phyloP scores from a whole-genome alignment of 1,140 invertebrate genomes.

The Dryas iulia region DNA sequence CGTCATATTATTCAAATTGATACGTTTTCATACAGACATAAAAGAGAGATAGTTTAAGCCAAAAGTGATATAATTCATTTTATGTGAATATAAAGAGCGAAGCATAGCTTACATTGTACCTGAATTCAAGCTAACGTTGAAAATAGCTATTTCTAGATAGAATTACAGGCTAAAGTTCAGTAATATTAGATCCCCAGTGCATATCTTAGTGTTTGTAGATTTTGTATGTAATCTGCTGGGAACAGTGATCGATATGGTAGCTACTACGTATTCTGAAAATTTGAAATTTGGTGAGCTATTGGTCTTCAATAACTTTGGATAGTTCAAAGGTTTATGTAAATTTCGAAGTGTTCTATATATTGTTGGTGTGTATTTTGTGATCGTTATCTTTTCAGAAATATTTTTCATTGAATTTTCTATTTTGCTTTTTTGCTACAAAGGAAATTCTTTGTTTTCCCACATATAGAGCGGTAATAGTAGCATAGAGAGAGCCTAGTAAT shows the following conservation, averaged over 20 bases:
- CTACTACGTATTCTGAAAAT: background rate
- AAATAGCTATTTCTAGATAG: background rate
- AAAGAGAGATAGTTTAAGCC: background rate
- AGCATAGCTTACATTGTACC: background rate
- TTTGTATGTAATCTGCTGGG: background rate
- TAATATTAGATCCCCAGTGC: background rate
- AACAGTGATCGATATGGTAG: background rate
- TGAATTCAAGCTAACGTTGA: background rate
- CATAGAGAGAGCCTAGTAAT: no score
- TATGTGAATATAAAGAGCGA: background rate
- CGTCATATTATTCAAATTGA: constrained; percentile 8
- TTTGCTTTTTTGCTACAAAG: no score
- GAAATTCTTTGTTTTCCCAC: no score
- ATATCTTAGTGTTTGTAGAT: background rate
- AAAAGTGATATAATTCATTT: background rate
- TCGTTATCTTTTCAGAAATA: no score
- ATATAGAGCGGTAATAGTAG: no score
- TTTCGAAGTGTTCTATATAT: background rate
- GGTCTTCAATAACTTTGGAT: background rate
- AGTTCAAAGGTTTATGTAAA: background rate
- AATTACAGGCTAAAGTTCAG: background rate
- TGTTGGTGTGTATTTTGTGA: no score
- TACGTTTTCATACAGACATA: background rate
- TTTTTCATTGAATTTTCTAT: no score
- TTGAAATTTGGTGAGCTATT: background rate